These are phyloP conservation scores for Chaitophorus viminalis DNA, from an alignment of 2,888 invertebrate genomes.

Conservation along the genomic window DNA sequence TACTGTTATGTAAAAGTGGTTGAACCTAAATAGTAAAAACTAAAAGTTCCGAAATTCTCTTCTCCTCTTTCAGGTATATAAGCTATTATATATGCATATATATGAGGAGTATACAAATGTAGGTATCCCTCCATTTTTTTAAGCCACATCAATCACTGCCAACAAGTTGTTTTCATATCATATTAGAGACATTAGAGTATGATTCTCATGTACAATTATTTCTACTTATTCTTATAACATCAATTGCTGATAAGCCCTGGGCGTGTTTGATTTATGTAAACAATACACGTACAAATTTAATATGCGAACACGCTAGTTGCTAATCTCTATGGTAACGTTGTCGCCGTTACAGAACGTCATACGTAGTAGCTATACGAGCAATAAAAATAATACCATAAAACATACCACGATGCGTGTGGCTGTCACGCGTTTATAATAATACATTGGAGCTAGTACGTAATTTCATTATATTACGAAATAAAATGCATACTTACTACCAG, in stretches of 20 bases:
- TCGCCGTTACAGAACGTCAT: not conserved
- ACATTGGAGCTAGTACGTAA: not conserved
- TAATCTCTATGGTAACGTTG: constrained; percentile 16
- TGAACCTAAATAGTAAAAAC: too few species aligned
- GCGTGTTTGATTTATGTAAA: not conserved
- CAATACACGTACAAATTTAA: not conserved
- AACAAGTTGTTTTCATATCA: too few species aligned
- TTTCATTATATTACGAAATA: not conserved
- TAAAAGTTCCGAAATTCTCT: too few species aligned
- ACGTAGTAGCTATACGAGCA: not conserved
- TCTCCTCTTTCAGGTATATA: too few species aligned
- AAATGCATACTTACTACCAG: not conserved
- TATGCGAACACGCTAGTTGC: not conserved
- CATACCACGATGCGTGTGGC: not conserved
- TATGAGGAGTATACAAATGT: too few species aligned
- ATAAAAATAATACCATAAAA: not conserved
- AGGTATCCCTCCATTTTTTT: too few species aligned
- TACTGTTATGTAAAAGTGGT: too few species aligned
- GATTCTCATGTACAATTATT: not conserved
- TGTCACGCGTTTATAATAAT: not conserved
- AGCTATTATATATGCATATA: too few species aligned
- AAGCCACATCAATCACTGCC: too few species aligned
- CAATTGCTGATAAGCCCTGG: not conserved
- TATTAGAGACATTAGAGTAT: too few species aligned
- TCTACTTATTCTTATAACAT: not conserved